These are phyloP conservation scores for Pterostichus niger DNA, from an alignment of 2,888 invertebrate species.

Conservation along the genomic window DNA sequence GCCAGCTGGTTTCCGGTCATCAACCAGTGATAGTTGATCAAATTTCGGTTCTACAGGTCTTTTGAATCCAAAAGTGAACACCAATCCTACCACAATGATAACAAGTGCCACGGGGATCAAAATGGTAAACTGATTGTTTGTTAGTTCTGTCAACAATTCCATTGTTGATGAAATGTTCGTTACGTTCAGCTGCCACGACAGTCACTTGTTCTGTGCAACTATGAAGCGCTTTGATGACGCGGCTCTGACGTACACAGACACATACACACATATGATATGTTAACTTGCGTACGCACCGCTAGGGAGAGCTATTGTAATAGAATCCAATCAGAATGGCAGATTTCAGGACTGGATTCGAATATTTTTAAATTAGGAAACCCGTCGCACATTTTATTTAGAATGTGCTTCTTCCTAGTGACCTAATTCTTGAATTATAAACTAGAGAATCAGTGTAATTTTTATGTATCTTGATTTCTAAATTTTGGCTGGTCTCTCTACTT, in stretches of 20 bases:
- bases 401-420: conserved; percentile 9
- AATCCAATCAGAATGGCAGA: conserved; percentile 30
- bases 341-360: conserved; percentile 30
- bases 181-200: conserved; percentile 70
- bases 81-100: conserved; percentile 86
- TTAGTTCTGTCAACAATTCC: conserved; percentile 82
- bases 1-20: conserved; percentile 84
- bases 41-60: conserved; percentile 90
- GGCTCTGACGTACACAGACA: conserved; percentile 83
- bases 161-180: conserved; percentile 73
- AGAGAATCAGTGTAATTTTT: conserved; percentile 28
- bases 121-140: conserved; percentile 80
- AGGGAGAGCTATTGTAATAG: conserved; percentile 40
- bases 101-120: conserved; percentile 81
- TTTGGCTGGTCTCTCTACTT: conserved; percentile 2
- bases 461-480: neutral
- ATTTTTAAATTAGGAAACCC: conserved; percentile 35
- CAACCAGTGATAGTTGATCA: conserved; percentile 83
- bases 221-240: conserved; percentile 80
- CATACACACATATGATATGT: conserved; percentile 51
- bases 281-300: conserved; percentile 58
- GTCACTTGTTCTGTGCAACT: conserved; percentile 65
- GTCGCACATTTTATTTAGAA: conserved; percentile 23
- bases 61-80: conserved; percentile 89
- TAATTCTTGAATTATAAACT: conserved; percentile 39